phyloP scores from a whole-genome alignment of 2,888 invertebrate species.

The Drosophila macrothrix region DNA sequence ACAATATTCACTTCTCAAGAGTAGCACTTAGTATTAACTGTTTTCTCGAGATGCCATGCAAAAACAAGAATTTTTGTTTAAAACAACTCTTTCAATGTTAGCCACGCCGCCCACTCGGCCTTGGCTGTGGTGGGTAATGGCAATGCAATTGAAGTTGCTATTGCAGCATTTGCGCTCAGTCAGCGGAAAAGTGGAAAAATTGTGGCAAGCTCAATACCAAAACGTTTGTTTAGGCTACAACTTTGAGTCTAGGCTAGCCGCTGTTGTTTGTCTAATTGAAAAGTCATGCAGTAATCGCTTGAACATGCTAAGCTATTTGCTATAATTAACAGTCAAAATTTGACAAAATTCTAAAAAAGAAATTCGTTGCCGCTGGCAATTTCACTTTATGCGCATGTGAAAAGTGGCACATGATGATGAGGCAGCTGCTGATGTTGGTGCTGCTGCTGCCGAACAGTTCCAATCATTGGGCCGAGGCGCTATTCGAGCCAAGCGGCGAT shows the following conservation, averaged over 20 bases:
- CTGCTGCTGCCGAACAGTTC: constrained; percentile 56
- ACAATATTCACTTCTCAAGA: constrained; percentile 29
- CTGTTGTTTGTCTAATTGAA: constrained; percentile 26
- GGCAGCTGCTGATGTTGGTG: constrained; percentile 47
- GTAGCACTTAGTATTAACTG: constrained; percentile 8
- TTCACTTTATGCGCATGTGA: constrained; percentile 77
- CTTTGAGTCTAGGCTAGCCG: constrained; percentile 16
- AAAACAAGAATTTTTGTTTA: constrained; percentile 41
- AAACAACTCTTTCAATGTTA: constrained; percentile 68
- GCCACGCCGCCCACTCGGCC: constrained; percentile 61
- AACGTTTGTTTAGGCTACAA: constrained; percentile 22
- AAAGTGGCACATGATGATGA: constrained; percentile 79
- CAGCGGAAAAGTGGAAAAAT: constrained; percentile 45
- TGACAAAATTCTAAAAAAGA: constrained; percentile 57
- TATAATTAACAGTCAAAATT: constrained; percentile 31
- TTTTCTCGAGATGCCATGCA: constrained; percentile 29
- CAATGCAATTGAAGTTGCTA: constrained; percentile 38
- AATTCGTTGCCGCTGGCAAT: constrained; percentile 59
- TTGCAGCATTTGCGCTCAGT: constrained; percentile 30
- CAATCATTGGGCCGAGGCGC: constrained; percentile 73
- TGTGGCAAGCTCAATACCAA: constrained; percentile 16
- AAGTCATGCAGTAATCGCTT: constrained; percentile 27
- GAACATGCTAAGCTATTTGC: constrained; percentile 6
- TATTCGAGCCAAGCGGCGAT: constrained; percentile 59
- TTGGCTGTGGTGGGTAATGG: constrained; percentile 50